Conservation (phyloP, 2,888 invertebrate genomes). For the Marronus borbonicus region DNA sequence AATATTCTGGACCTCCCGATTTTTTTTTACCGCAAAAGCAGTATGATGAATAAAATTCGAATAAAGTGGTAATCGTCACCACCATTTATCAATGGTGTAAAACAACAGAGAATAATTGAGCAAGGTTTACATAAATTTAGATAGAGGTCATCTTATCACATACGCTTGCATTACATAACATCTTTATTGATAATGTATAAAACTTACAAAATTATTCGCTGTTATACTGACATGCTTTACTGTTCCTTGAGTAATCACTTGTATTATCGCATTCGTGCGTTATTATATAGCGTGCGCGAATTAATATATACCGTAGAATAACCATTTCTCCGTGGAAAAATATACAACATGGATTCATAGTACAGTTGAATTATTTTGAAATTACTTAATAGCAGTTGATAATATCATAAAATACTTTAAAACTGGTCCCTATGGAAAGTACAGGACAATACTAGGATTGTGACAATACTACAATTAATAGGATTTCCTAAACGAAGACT, state of each 20-base stretch:
- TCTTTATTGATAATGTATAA: constrained; percentile 7
- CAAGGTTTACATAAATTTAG: constrained; percentile 14
- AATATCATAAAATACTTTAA: constrained; percentile 38
- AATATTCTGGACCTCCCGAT: background rate
- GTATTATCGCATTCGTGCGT: background rate
- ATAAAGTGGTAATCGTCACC: background rate
- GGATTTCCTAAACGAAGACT: constrained; percentile 11
- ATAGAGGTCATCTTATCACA: constrained; percentile 31
- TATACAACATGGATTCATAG: background rate
- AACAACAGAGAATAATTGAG: constrained; percentile 18
- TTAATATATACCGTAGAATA: background rate
- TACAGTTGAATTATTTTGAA: constrained; percentile 18
- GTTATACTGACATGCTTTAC: background rate
- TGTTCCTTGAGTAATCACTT: background rate
- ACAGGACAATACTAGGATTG: constrained; percentile 19
- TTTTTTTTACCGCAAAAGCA: background rate
- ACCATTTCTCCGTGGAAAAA: background rate
- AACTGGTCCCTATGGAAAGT: constrained; percentile 34
- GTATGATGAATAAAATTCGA: background rate
- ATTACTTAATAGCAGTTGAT: constrained; percentile 8
- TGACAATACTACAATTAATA: too few relatives aligned
- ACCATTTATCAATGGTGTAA: background rate
- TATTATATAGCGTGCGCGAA: background rate
- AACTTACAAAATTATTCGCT: constrained; percentile 26
- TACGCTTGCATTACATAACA: background rate